Evolutionary conservation across 1,140 invertebrate genomes (phyloP), one percentile per base, ranked within the genome.

Genomic region (Aphaenogaster ashmeadi): DNA sequence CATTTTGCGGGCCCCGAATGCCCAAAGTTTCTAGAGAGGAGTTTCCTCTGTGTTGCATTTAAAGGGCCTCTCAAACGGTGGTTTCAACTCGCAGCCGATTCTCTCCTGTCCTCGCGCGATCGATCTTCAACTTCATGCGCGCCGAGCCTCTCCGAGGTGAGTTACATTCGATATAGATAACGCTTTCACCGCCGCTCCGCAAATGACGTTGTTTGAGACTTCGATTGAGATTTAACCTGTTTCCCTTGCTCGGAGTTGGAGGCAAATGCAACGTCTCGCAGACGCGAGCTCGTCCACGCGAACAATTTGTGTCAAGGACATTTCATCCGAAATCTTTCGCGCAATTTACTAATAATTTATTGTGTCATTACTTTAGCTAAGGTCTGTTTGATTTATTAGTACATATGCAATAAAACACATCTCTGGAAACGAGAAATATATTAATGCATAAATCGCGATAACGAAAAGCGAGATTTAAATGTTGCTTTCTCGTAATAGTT

Each of bases 111-210:
- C 52, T 52, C 85, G 62, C 21, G 58, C 67, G 69, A 71, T 62
- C 50, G 33, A 50, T 69, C 27, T 27, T 54, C 54, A 89, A 72
- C 87, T 71, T 41, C 38, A 66, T 66, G 67, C 44, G 36, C 77
- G 27, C 41, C 33, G 52, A 64, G 41, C 56, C 79, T 52, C 56
- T 56, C 41, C 64, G 21, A 86, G 41, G 58, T 47, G 33, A 85
- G 69, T 52, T 75, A 66, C 56, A 85, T 84, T 78, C 66, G 72
- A 85, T 75, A 77, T 78, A 87, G 88, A 69, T 81, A 88, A 66
- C 41, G 83, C 66, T 67, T 85, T 88, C 66, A 36, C 41, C 8
- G 18, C 47, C 67, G 69, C 41, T 74, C 44, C 44, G 60, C 83
- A 56, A 64, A 66, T 60, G 66, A 67, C 60, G 77, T 88, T 88